Evolutionary conservation across 2,888 invertebrate genomes (phyloP), one percentile per base, ranked within the genome.

Genomic region (Thymelicus sylvestris): DNA sequence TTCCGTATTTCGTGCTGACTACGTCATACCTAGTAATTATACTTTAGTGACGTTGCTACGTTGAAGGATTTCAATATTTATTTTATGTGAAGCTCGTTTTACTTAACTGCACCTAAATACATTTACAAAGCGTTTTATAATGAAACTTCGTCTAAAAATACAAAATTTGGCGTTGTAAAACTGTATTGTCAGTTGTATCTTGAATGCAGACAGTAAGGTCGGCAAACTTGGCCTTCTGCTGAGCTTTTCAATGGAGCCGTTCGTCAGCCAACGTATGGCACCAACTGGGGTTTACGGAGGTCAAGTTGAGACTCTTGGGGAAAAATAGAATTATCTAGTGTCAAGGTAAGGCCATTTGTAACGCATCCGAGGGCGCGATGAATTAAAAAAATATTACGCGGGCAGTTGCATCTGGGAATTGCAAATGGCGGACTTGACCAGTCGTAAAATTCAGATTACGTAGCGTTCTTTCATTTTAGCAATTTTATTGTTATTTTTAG

Each of bases 271-370:
- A 15, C 62, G 60, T 57, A 62, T 68, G 55, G 12, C 62, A 41
- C 55, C 65, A 41, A 47, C 67, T 61, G 67, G 63, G 68, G 67
- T 67, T 61, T 68, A 63, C 68, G 55, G 63, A 63, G 68, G 68
- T 68, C 68, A 68, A 68, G 68, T 67, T 67, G 67, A 67, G 52
- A 38, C 68, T 68, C 68, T 68, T 47, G 68, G 68, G 68, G 62
- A 47, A 63, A 67, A 68, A 68, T 68, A 68, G 62, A 68, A 63
- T 68, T 68, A 68, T 38, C 68, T 68, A 62, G 68, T 63, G 68
- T 68, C 68, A 68, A 68, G 68, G 68, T 63, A 63, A 68, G 55
- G 63, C 63, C 68, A 44, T 63, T 68, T 41, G 31, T n/a, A 67
- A 68, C 63, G 68, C 68, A 61, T 67, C 68, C 41, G 47, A 47